Evolutionary conservation across 1,140 invertebrate species (phyloP).

Genomic region (Lamellibrachia luymesi): DNA sequence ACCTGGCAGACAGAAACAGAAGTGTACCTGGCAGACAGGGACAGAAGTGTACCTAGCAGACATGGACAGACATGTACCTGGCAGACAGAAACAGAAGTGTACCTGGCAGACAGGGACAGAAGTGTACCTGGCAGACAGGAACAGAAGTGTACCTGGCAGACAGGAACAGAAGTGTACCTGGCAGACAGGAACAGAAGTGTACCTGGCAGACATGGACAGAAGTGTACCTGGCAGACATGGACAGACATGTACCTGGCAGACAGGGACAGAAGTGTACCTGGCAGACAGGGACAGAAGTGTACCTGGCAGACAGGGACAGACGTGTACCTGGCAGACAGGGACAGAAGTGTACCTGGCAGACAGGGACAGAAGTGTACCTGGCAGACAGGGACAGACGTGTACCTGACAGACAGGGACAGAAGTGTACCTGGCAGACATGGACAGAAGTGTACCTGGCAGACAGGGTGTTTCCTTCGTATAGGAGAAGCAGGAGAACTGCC

Average conservation of each 20-base stretch:
- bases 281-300: not conserved
- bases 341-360: not conserved
- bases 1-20: no score
- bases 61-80: not conserved
- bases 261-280: not conserved
- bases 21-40: not conserved
- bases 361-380: no score
- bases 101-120: not conserved
- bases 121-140: not conserved
- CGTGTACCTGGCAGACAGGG: not conserved
- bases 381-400: not conserved
- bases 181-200: not conserved
- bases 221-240: not conserved
- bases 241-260: not conserved
- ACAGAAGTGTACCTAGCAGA: no score
- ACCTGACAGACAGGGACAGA: not conserved
- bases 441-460: conserved; percentile 10
- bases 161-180: no score
- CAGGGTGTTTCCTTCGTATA: conserved; percentile 11
- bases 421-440: not conserved
- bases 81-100: not conserved
- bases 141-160: not conserved
- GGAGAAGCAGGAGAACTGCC: conserved; percentile 8
- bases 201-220: not conserved
- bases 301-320: not conserved